Evolutionary conservation across 2,888 invertebrate species (phyloP).

Genomic region (Himalopsyche japonica): DNA sequence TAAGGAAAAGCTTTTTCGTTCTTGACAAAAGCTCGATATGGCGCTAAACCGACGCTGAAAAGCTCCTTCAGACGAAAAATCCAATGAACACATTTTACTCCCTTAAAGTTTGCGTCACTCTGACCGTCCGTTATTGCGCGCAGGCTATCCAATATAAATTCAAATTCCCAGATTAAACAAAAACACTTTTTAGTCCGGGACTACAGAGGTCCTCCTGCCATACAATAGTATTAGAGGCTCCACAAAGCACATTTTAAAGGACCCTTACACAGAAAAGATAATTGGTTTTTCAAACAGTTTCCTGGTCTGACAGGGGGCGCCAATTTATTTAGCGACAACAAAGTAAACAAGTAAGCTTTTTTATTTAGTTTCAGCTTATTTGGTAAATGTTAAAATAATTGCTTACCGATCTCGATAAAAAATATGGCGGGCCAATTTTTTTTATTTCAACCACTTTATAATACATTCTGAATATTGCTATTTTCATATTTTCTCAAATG

Average conservation of each 20-base stretch:
- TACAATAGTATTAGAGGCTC: neutral
- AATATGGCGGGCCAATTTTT: too few relatives aligned
- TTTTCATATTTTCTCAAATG: too few relatives aligned
- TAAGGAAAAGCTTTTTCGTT: neutral
- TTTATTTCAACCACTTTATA: too few relatives aligned
- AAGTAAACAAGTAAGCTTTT: neutral
- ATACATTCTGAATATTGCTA: too few relatives aligned
- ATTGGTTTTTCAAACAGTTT: slow-evolving; percentile 34
- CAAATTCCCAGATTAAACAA: slow-evolving; percentile 38
- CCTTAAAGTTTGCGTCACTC: slow-evolving; percentile 4
- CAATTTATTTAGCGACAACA: neutral
- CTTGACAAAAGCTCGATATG: neutral
- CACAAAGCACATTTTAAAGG: slow-evolving; percentile 19
- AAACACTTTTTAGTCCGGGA: slow-evolving; percentile 24
- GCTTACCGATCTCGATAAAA: too few relatives aligned
- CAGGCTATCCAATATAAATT: slow-evolving; percentile 36
- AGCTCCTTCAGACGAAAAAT: neutral
- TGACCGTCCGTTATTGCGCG: slow-evolving; percentile 11
- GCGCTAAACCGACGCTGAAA: neutral
- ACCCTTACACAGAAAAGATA: slow-evolving; percentile 26
- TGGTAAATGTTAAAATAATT: too few relatives aligned
- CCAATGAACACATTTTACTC: slow-evolving; percentile 1
- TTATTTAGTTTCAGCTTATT: neutral
- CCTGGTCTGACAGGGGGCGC: neutral
- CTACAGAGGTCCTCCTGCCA: slow-evolving; percentile 7